phyloP scores from a whole-genome alignment of 1,140 invertebrate genomes.

The Calliopsis andreniformis region DNA sequence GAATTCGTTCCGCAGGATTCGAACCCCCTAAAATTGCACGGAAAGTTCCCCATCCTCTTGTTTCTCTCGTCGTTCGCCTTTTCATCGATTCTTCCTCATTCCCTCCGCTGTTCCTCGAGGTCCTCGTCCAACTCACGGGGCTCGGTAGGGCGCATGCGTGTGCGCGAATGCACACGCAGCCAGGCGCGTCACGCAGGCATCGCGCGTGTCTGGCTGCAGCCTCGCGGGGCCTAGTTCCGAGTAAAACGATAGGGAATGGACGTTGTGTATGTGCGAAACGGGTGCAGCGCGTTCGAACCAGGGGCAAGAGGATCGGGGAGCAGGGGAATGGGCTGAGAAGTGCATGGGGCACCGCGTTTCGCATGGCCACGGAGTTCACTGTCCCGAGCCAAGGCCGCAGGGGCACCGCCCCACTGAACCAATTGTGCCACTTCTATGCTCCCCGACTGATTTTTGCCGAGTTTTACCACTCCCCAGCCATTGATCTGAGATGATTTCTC shows the following conservation, averaged over 20 bases:
- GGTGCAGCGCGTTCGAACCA: slow-evolving; percentile 38
- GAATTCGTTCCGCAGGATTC: background rate
- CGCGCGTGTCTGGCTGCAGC: slow-evolving; percentile 52
- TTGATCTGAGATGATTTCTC: too few relatives aligned
- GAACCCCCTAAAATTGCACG: background rate
- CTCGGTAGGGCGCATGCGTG: slow-evolving; percentile 6
- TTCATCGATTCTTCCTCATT: slow-evolving; percentile 7
- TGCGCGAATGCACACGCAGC: slow-evolving; percentile 50
- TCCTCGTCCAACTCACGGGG: too few relatives aligned
- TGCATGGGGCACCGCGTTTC: slow-evolving; percentile 65
- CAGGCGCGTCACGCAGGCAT: slow-evolving; percentile 58
- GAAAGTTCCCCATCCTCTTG: background rate
- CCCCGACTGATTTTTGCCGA: slow-evolving; percentile 64
- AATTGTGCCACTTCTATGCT: slow-evolving; percentile 78
- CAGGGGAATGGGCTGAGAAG: slow-evolving; percentile 33
- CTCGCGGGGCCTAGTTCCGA: slow-evolving; percentile 50
- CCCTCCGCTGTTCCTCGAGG: background rate
- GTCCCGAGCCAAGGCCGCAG: slow-evolving; percentile 79
- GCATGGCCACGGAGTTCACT: slow-evolving; percentile 72
- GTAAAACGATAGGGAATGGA: slow-evolving; percentile 45
- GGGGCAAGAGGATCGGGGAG: background rate
- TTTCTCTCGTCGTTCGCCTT: background rate
- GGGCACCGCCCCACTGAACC: slow-evolving; percentile 81
- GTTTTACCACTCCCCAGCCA: slow-evolving; percentile 68
- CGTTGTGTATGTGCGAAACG: slow-evolving; percentile 60